Percentiles rank a stretch among this genome's conserved stretches.
Evolutionary conservation across 2,888 invertebrate genomes (phyloP).

Genomic region (Euspilapteryx auroguttella): DNA sequence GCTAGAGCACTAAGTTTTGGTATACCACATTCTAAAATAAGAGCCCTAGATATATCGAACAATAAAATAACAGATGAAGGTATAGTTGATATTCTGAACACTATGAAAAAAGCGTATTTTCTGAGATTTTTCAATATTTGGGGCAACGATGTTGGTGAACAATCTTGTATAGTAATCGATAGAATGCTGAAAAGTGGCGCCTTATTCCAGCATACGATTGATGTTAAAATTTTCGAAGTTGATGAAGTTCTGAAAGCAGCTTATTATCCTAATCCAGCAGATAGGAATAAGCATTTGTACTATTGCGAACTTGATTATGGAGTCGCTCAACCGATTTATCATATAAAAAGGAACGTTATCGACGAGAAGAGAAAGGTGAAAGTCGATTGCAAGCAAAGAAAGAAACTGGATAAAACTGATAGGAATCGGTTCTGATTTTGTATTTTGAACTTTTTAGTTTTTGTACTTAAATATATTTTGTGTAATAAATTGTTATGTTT

Average conservation of each 20-base stretch:
- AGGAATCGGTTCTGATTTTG: constrained; percentile 14
- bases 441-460: background rate
- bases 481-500: too few relatives aligned
- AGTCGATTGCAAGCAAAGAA: constrained; percentile 33
- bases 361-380: constrained; percentile 18
- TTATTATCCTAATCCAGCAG: constrained; percentile 36
- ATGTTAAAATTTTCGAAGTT: constrained; percentile 31
- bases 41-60: constrained; percentile 57
- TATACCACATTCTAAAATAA: constrained; percentile 59
- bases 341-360: constrained; percentile 29
- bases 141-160: constrained; percentile 36
- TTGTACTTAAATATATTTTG: too few relatives aligned
- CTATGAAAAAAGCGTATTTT: constrained; percentile 52
- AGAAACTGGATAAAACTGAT: constrained; percentile 30
- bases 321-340: constrained; percentile 30
- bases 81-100: constrained; percentile 51
- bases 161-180: constrained; percentile 33
- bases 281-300: constrained; percentile 55
- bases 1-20: constrained; percentile 57
- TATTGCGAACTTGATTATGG: constrained; percentile 54
- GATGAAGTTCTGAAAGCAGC: constrained; percentile 30
- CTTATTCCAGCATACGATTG: constrained; percentile 34
- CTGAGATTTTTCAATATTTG: constrained; percentile 39
- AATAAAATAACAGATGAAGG: constrained; percentile 60
- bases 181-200: constrained; percentile 34